A percentile compares a stretch with the other conserved stretches of the same genome.
phyloP scores from a whole-genome alignment of 2,113 vertebrate species.

The Isurus oxyrinchus region DNA sequence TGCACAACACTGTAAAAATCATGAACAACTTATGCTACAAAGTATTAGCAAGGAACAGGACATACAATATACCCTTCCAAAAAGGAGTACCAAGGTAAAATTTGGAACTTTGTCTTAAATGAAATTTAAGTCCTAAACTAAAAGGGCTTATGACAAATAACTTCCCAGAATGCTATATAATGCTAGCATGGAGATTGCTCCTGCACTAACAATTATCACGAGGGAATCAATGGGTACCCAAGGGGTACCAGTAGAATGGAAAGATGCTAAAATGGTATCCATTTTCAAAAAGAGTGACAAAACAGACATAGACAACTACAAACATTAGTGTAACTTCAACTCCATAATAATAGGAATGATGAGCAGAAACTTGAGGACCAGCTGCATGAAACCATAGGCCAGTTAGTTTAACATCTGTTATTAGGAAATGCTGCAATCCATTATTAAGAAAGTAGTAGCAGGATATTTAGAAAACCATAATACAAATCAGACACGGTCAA shows the following conservation, averaged over 20 bases:
- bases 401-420: too few relatives aligned
- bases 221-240: neutral
- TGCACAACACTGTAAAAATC: neutral
- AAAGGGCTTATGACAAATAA: neutral
- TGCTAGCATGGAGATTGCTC: neutral
- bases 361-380: neutral
- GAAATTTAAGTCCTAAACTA: neutral
- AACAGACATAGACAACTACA: neutral
- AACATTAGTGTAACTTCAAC: neutral
- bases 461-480: too few relatives aligned
- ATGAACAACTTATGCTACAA: neutral
- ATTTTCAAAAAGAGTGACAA: neutral
- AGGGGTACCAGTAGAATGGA: neutral
- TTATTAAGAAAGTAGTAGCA: too few relatives aligned
- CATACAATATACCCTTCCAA: neutral
- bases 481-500: too few relatives aligned
- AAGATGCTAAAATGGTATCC: neutral
- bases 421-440: too few relatives aligned
- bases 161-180: neutral
- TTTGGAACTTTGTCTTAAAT: neutral
- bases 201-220: neutral
- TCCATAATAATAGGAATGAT: neutral
- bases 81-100: neutral
- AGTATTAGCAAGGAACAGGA: neutral
- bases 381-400: neutral